phyloP scores from a whole-genome alignment of 2,888 invertebrate genomes.

The Apodemia duryi region DNA sequence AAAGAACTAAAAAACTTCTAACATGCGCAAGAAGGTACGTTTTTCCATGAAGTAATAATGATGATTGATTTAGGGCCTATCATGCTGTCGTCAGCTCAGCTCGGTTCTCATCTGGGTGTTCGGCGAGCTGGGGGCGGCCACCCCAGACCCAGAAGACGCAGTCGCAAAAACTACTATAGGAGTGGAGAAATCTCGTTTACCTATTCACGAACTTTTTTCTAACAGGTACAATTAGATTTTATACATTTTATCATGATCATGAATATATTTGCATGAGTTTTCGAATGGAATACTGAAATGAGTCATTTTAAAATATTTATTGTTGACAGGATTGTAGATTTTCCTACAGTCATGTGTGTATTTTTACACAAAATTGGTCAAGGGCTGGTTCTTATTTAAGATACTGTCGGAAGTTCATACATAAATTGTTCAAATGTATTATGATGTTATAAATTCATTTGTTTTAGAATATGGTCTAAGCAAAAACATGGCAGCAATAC shows the following conservation, averaged over 20 bases:
- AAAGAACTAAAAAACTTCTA: no score
- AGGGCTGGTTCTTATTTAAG: no score
- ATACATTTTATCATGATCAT: no score
- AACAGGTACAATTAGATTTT: conserved; percentile 41
- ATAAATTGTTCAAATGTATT: background rate
- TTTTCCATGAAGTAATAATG: background rate
- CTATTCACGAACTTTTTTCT: conserved; percentile 64
- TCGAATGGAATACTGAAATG: no score
- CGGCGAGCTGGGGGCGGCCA: conserved; percentile 45
- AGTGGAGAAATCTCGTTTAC: conserved; percentile 35
- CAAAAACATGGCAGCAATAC: conserved; percentile 46
- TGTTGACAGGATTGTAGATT: no score
- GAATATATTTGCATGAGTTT: no score
- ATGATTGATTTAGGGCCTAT: conserved; percentile 60
- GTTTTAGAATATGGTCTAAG: conserved; percentile 61
- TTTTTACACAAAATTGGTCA: no score
- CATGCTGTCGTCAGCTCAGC: conserved; percentile 80
- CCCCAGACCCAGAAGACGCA: conserved; percentile 28
- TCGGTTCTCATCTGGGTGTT: conserved; percentile 80
- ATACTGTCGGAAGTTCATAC: no score
- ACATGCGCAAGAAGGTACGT: no score
- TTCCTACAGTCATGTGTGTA: no score
- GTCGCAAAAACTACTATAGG: conserved; percentile 25
- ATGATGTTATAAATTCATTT: background rate
- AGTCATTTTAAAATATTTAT: no score